phyloP scores from a whole-genome alignment of 2,888 invertebrate species.

The Drosophila siamana region DNA sequence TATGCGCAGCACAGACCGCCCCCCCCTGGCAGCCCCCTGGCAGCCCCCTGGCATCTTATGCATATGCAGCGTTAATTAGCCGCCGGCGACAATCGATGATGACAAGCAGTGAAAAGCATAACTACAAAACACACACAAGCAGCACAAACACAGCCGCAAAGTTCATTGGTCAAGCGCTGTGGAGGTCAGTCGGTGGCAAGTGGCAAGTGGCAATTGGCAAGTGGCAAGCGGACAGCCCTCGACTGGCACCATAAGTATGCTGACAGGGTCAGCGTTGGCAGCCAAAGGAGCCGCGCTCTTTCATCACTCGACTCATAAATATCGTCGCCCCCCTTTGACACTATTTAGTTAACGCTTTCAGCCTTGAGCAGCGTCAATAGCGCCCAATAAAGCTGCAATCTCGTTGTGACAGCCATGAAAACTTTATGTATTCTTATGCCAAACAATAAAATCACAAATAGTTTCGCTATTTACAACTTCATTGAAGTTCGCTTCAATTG shows the following conservation, averaged over 20 bases:
- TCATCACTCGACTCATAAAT: neutral
- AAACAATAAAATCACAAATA: no score
- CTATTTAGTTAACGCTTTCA: no score
- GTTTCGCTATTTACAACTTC: no score
- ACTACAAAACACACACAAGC: slow-evolving; percentile 33
- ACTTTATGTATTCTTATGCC: no score
- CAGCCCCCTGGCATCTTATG: slow-evolving; percentile 24
- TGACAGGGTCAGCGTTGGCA: neutral
- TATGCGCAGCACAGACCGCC: slow-evolving; percentile 22
- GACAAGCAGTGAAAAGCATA: slow-evolving; percentile 27
- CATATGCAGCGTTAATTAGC: slow-evolving; percentile 70
- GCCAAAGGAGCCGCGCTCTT: neutral
- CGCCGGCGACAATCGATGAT: slow-evolving; percentile 64
- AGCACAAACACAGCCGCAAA: slow-evolving; percentile 6
- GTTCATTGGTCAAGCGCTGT: slow-evolving; percentile 31
- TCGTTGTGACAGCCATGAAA: neutral
- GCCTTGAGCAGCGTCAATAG: no score
- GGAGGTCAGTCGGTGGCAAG: slow-evolving; percentile 22
- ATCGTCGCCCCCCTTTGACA: no score
- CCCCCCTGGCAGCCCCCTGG: neutral
- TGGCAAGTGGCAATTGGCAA: slow-evolving; percentile 3
- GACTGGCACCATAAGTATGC: neutral
- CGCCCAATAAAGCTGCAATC: neutral
- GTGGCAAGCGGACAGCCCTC: slow-evolving; percentile 7
- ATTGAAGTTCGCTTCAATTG: no score